Conservation (phyloP, 2,888 invertebrate species). For the Eupithecia tripunctaria region DNA sequence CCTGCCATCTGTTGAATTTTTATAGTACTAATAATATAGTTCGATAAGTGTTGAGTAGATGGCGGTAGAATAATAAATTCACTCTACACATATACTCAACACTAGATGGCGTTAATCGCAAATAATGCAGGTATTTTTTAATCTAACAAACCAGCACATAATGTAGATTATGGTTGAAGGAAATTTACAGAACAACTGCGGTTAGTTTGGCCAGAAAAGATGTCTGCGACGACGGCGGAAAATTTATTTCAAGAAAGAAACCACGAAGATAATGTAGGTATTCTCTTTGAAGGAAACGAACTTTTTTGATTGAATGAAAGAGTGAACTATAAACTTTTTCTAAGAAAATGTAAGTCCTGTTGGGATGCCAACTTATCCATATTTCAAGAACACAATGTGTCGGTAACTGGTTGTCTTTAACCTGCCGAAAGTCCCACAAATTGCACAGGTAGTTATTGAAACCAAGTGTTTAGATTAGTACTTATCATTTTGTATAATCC, state of each 20-base stretch:
- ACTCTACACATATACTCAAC: too few species aligned
- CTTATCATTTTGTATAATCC: too few species aligned
- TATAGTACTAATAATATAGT: neutral
- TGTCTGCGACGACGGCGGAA: too few species aligned
- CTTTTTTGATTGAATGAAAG: slow-evolving; percentile 5
- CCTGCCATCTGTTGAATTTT: neutral
- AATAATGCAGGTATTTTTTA: neutral
- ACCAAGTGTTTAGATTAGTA: too few species aligned
- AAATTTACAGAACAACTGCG: neutral
- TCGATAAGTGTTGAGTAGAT: slow-evolving; percentile 5
- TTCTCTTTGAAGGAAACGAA: too few species aligned
- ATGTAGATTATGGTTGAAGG: too few species aligned
- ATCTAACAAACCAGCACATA: too few species aligned
- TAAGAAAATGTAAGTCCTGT: slow-evolving; percentile 1
- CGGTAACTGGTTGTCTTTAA: neutral
- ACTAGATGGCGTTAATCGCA: neutral
- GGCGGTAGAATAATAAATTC: neutral
- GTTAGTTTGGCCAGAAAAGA: neutral
- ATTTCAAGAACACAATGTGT: neutral
- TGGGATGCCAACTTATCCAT: slow-evolving; percentile 1
- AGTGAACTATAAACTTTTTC: neutral
- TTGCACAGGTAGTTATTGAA: too few species aligned
- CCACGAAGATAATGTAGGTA: too few species aligned
- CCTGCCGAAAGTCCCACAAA: too few species aligned
- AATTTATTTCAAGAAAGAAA: too few species aligned